These are phyloP conservation scores for Pteromalus puparum DNA, from an alignment of 1,140 invertebrate genomes.

Conservation along the genomic window DNA sequence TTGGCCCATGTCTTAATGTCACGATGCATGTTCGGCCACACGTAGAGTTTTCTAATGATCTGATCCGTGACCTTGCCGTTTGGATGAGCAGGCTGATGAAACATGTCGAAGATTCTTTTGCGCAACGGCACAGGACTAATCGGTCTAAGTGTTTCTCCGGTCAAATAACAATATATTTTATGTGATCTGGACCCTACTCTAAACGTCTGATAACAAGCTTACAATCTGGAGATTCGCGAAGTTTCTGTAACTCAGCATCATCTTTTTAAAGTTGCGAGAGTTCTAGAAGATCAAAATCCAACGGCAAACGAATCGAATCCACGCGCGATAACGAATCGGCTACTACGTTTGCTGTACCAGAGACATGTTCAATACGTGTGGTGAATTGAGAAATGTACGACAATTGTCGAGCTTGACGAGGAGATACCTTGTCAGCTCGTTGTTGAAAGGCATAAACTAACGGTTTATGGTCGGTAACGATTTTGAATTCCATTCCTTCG, in stretches of 20 bases:
- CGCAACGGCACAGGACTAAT: constrained; percentile 54
- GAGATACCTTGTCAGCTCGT: constrained; percentile 30
- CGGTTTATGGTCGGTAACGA: constrained; percentile 54
- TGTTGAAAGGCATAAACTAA: constrained; percentile 37
- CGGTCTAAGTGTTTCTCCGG: constrained; percentile 51
- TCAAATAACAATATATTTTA: constrained; percentile 39
- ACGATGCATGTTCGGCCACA: constrained; percentile 51
- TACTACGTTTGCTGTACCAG: not conserved
- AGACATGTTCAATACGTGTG: not conserved
- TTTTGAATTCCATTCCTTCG: constrained; percentile 55
- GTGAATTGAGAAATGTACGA: constrained; percentile 32
- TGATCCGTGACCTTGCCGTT: constrained; percentile 48
- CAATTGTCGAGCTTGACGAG: constrained; percentile 15
- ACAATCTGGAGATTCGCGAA: not conserved
- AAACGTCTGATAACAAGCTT: not conserved
- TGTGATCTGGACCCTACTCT: not conserved
- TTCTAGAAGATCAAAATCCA: not conserved
- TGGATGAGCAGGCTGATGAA: constrained; percentile 57
- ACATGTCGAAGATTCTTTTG: constrained; percentile 48
- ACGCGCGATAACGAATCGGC: not conserved
- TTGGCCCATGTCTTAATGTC: constrained; percentile 50
- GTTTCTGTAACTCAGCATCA: not conserved
- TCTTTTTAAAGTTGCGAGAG: not conserved
- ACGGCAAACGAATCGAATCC: not conserved
- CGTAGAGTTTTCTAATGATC: constrained; percentile 39